phyloP scores from a whole-genome alignment of 2,113 vertebrate genomes.

The Rattus rattus region DNA sequence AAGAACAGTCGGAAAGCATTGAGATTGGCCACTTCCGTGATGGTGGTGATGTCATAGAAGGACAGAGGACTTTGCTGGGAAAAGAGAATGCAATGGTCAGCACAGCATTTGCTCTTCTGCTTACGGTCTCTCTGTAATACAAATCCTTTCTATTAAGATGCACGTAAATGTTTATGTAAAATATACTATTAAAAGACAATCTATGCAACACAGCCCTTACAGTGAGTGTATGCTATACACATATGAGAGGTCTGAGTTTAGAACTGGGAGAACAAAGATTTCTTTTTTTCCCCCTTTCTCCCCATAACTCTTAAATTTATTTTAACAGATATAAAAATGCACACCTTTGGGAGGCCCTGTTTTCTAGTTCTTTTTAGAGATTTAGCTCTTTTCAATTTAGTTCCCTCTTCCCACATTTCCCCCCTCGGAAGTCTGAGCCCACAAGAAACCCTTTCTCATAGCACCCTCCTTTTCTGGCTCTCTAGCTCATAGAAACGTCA shows the following conservation, averaged over 20 bases:
- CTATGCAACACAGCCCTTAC: not conserved
- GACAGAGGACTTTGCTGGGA: not conserved
- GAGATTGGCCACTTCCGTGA: not conserved
- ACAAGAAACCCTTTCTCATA: not conserved
- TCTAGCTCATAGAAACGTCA: not conserved
- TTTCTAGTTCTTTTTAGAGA: not conserved
- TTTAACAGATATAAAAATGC: not conserved
- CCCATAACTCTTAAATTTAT: not conserved
- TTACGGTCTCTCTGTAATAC: not conserved
- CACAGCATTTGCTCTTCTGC: not conserved
- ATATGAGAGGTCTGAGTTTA: not conserved
- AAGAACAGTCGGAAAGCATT: not conserved
- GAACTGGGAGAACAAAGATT: not conserved
- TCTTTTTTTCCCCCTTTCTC: not conserved
- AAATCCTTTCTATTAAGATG: not conserved
- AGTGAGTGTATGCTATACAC: not conserved
- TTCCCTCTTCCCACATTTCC: not conserved
- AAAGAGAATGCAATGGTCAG: not conserved
- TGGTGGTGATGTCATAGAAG: too few relatives aligned
- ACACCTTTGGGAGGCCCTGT: too few relatives aligned
- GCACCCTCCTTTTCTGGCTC: not conserved
- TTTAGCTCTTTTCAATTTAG: slow-evolving; percentile 27
- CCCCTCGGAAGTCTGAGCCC: not conserved
- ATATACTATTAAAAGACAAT: not conserved
- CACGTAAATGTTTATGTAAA: not conserved